Base-by-base conservation (phyloP, 2,113 vertebrate genomes). In the Tenebrosternarchus preto region DNA sequence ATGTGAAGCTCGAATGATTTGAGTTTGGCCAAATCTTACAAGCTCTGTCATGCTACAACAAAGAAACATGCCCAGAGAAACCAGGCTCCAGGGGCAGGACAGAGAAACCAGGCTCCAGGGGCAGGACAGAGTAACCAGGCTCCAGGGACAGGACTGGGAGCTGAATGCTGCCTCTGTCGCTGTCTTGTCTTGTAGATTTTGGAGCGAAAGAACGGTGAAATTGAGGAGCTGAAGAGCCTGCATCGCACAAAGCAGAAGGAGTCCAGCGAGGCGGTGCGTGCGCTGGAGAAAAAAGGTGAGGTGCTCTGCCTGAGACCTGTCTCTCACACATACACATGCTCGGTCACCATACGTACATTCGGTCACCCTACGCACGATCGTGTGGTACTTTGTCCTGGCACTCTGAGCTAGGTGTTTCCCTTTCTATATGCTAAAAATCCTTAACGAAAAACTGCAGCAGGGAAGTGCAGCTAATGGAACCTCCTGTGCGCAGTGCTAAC, bases 221-320 rank as follows among this genome's bases (percentile, higher is more conserved):
- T 95, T 74, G 96, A 98, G 36, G 93, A 94, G 83, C 75, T 96
- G 87, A 98, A 99, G 90, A 89, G 84, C 25, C 17, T 92, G 69
- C 93, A 96, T 80, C 89, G 89, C 81, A 90, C 69, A 77, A 98
- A 96, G 85, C 95, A 95, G 90, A 94, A 90, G 75, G 96, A 98
- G 88, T 89, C 88, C 0, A 96, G 98, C 55, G 96, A 98, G 25
- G 91, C 69, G 0, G 92, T 95, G 82, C 92, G 88, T 84, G 96
- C 93, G 77, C 93, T 98, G 87, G 96, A 99, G 91, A 96, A 91
- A 85, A 98, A 95, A 96, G 96, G 98, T 99, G 92, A 93, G 86
- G 80, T 39, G 24, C 11, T 8, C 6, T 2, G 33, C 33, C 43
- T 6, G 4, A 29, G 2, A 7, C 25, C 24, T 27, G 12, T 17